Conservation (phyloP, 2,888 invertebrate species). For the Auanema freiburgensis region DNA sequence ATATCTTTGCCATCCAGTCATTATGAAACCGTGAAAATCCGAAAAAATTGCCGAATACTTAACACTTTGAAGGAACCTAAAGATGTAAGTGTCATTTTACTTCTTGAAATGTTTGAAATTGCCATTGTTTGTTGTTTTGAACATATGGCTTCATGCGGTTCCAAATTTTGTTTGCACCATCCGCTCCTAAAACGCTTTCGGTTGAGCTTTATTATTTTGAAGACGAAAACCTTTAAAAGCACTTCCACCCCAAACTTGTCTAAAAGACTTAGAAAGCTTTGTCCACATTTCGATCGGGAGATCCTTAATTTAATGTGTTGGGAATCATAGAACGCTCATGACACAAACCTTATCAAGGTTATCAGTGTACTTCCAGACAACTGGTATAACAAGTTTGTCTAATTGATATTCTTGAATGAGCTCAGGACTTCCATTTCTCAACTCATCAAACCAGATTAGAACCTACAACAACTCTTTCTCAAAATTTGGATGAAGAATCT, state of each 20-base stretch:
- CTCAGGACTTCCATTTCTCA: conserved; percentile 30
- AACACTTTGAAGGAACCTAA: conserved; percentile 30
- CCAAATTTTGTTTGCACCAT: conserved; percentile 40
- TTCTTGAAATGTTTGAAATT: background rate
- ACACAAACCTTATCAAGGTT: conserved; percentile 30
- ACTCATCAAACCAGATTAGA: conserved; percentile 48
- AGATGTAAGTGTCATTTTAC: conserved; percentile 6
- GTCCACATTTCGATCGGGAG: conserved; percentile 46
- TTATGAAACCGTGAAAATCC: conserved; percentile 38
- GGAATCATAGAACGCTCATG: background rate
- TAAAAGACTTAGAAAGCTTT: conserved; percentile 69
- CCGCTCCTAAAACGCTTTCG: conserved; percentile 35
- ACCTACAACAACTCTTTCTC: conserved; percentile 28
- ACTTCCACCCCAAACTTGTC: conserved; percentile 76
- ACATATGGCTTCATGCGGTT: conserved; percentile 46
- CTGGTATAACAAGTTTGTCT: conserved; percentile 38
- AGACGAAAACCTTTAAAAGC: conserved; percentile 72
- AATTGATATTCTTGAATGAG: conserved; percentile 37
- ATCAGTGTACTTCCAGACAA: conserved; percentile 48
- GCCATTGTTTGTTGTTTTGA: conserved; percentile 48
- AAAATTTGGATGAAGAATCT: background rate
- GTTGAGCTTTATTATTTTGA: background rate
- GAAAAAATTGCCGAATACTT: conserved; percentile 36
- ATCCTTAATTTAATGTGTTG: conserved; percentile 18
- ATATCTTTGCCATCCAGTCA: conserved; percentile 55